These are phyloP conservation scores for Alfaro cultratus DNA, from an alignment of 2,797 vertebrate genomes.

Conservation along the genomic window DNA sequence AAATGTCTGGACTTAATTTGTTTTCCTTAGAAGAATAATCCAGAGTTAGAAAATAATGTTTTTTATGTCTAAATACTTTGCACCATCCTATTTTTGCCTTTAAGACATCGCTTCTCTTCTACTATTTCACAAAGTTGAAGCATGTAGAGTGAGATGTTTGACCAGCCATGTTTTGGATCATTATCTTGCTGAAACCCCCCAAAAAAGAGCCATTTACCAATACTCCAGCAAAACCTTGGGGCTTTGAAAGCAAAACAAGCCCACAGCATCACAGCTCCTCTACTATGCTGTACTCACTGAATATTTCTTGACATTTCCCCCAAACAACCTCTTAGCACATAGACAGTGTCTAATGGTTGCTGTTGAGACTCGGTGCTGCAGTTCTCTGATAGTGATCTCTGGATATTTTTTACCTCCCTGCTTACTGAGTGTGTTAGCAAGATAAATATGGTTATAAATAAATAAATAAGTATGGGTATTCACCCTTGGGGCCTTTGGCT, in stretches of 20 bases:
- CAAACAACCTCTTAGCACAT: neutral
- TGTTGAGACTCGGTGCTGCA: neutral
- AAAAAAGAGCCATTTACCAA: neutral
- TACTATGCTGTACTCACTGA: neutral
- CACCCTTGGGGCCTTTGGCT: neutral
- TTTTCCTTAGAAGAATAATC: neutral
- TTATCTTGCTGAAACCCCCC: neutral
- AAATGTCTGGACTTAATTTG: neutral
- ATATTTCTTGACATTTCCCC: neutral
- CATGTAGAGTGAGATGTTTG: neutral
- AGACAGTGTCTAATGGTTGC: neutral
- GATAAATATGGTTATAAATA: neutral
- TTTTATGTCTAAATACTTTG: neutral
- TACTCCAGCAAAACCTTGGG: neutral
- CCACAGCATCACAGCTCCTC: neutral
- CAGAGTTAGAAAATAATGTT: neutral
- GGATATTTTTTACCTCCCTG: neutral
- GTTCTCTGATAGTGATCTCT: neutral
- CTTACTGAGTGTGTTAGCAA: neutral
- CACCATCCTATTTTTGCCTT: neutral
- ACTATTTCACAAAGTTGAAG: neutral
- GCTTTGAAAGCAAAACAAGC: neutral
- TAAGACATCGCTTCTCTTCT: neutral
- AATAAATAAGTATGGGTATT: neutral
- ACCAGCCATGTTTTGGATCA: neutral